These are phyloP conservation scores for Necrosyrtes monachus DNA, from an alignment of 2,797 vertebrate genomes.

Conservation along the genomic window DNA sequence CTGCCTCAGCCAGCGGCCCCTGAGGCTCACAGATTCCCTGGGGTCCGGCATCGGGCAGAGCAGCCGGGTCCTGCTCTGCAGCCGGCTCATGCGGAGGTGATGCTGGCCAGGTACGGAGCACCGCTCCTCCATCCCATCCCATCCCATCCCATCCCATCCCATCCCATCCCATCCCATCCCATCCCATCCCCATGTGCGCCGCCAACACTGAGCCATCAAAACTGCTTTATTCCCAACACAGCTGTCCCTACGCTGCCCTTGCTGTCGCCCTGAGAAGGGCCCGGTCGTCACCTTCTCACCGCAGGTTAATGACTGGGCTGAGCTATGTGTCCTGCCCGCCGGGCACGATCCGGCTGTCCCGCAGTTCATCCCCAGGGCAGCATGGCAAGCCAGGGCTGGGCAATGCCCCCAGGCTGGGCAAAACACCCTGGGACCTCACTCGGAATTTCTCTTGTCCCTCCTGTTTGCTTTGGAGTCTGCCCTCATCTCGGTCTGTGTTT, in stretches of 20 bases:
- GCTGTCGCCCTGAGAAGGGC: not conserved
- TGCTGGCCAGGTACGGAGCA: not conserved
- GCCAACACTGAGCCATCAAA: not conserved
- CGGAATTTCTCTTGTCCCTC: not conserved
- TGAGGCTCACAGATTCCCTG: not conserved
- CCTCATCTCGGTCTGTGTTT: not conserved
- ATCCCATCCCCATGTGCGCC: not conserved
- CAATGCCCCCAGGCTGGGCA: not conserved
- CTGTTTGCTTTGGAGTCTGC: not conserved
- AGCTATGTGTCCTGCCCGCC: not conserved
- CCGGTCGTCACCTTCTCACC: not conserved
- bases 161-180: not conserved
- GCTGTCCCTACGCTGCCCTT: not conserved
- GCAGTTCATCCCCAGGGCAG: not conserved
- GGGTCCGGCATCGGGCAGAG: accelerated
- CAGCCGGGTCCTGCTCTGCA: not conserved
- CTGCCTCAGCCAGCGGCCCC: not conserved
- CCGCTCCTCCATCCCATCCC: not conserved
- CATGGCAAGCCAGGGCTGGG: not conserved
- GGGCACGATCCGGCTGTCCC: not conserved
- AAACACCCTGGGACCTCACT: not conserved
- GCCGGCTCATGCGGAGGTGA: not conserved
- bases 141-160: too few relatives aligned
- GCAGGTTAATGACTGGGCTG: not conserved
- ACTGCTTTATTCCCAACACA: not conserved